Evolutionary conservation across 2,888 invertebrate species (phyloP).

Genomic region (Gymnoscelis rufifasciata): DNA sequence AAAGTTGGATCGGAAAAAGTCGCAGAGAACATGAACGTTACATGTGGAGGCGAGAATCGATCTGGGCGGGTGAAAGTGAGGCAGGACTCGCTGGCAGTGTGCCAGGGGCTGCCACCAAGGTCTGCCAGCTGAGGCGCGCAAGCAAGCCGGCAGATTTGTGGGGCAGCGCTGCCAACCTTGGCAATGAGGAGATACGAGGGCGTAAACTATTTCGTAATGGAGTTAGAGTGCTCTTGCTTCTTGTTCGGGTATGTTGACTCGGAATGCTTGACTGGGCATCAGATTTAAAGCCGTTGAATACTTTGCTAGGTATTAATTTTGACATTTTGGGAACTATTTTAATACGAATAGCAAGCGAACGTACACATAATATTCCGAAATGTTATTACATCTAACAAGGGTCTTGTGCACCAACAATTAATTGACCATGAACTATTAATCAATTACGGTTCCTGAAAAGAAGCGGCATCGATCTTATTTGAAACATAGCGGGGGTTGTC

Average conservation of each 20-base stretch:
- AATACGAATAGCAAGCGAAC: too few species aligned
- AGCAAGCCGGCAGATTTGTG: slow-evolving; percentile 10
- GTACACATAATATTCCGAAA: too few species aligned
- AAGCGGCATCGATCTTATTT: background rate
- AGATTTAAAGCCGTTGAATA: background rate
- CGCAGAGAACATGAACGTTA: slow-evolving; percentile 3
- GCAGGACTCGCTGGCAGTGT: slow-evolving; percentile 35
- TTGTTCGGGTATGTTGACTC: background rate
- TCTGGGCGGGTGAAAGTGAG: slow-evolving; percentile 38
- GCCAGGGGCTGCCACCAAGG: slow-evolving; percentile 27
- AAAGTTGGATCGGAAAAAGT: background rate
- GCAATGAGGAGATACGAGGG: slow-evolving; percentile 14
- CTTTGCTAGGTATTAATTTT: too few species aligned
- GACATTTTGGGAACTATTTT: too few species aligned
- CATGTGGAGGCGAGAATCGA: slow-evolving; percentile 32
- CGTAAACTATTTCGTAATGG: slow-evolving; percentile 1
- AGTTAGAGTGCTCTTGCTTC: background rate
- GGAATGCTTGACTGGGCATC: background rate
- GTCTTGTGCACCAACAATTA: too few species aligned
- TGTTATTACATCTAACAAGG: too few species aligned
- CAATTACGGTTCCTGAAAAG: too few species aligned
- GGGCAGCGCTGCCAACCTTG: slow-evolving; percentile 15
- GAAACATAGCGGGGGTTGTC: background rate
- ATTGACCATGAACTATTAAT: too few species aligned
- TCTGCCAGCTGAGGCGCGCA: slow-evolving; percentile 12